These are phyloP conservation scores for Zaprionus inermis DNA, from an alignment of 1,140 invertebrate genomes.

Conservation along the genomic window DNA sequence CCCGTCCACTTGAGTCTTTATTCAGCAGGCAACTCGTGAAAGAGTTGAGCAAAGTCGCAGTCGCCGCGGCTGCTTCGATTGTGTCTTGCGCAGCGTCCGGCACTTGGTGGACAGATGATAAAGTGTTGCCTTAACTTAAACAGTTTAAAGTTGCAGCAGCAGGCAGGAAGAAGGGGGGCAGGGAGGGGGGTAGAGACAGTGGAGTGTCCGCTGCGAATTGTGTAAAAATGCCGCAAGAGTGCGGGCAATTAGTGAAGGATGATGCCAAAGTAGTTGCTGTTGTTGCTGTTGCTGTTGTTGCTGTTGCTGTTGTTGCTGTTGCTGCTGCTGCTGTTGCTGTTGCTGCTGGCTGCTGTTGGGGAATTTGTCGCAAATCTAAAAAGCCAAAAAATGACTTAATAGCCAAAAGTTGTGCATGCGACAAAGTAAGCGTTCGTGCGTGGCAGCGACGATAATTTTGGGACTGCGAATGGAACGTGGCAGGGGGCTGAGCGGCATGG, in stretches of 20 bases:
- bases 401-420: constrained; percentile 81
- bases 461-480: neutral
- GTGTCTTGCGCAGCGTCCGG: constrained; percentile 51
- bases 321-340: constrained; percentile 24
- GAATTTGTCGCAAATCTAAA: constrained; percentile 80
- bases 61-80: constrained; percentile 44
- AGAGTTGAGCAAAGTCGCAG: constrained; percentile 13
- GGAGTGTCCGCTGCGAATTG: neutral
- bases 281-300: constrained; percentile 17
- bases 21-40: constrained; percentile 29
- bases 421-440: constrained; percentile 81
- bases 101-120: constrained; percentile 70
- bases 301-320: constrained; percentile 22
- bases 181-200: neutral
- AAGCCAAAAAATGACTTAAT: constrained; percentile 82
- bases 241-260: constrained; percentile 50
- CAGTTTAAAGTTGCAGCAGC: constrained; percentile 39
- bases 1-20: constrained; percentile 65
- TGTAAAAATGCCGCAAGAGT: constrained; percentile 50
- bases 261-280: constrained; percentile 10
- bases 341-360: constrained; percentile 33
- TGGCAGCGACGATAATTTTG: constrained; percentile 56
- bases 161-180: neutral
- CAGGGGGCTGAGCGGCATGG: neutral
- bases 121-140: constrained; percentile 55